phyloP scores from a whole-genome alignment of 2,113 vertebrate genomes.

The Drymodes brunneopygia region DNA sequence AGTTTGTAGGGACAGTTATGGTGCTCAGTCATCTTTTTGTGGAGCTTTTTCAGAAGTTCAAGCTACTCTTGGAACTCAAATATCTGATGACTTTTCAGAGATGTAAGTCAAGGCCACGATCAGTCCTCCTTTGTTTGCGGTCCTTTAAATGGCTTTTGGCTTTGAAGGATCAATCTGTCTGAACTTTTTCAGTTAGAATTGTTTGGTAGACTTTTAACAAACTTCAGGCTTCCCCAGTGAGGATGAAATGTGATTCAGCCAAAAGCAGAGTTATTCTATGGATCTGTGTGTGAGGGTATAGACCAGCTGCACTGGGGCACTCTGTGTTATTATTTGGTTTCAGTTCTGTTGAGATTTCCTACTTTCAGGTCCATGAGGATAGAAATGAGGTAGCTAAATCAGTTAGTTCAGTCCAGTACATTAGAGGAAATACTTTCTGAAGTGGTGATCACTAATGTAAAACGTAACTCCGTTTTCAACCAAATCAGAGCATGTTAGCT shows the following conservation, averaged over 20 bases:
- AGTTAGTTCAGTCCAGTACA: not conserved
- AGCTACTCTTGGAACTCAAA: not conserved
- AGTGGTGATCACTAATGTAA: not conserved
- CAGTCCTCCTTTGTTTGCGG: not conserved
- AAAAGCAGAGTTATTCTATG: not conserved
- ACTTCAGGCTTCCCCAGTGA: not conserved
- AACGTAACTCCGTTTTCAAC: not conserved
- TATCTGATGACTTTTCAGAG: not conserved
- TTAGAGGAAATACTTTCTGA: not conserved
- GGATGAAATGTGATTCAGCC: not conserved
- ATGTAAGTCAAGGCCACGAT: not conserved
- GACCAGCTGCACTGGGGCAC: not conserved
- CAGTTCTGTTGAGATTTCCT: not conserved
- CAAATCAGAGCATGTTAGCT: not conserved
- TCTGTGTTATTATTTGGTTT: not conserved
- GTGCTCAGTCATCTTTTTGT: not conserved
- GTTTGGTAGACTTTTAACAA: not conserved
- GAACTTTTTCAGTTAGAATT: not conserved
- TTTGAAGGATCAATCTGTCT: not conserved
- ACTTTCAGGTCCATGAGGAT: not conserved
- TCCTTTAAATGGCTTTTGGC: not conserved
- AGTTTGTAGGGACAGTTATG: not conserved
- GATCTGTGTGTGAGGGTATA: not conserved
- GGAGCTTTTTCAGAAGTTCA: not conserved
- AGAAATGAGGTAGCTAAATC: not conserved